A percentile compares a stretch with the other conserved stretches of the same genome.
Conservation (phyloP, 2,113 vertebrate genomes). For the Genyomyrus donnyi region DNA sequence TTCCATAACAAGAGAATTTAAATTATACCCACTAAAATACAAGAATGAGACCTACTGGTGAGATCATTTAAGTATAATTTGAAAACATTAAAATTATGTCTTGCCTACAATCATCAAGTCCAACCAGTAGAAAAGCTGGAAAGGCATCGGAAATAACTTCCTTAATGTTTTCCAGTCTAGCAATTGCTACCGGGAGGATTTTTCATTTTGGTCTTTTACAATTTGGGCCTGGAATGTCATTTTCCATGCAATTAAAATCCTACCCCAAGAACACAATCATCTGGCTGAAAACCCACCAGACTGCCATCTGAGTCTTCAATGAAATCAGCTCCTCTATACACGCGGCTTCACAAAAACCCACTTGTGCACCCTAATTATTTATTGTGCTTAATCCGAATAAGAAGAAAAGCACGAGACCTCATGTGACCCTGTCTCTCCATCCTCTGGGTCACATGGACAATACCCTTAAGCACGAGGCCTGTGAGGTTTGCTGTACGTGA, state of each 20-base stretch:
- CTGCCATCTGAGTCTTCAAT: neutral
- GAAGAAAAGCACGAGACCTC: neutral
- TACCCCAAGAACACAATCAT: neutral
- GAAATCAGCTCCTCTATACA: neutral
- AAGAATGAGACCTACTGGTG: constrained; percentile 2
- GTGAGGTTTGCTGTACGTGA: neutral
- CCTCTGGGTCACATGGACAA: neutral
- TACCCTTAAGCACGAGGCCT: neutral
- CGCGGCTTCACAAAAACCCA: neutral
- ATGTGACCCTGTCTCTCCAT: neutral
- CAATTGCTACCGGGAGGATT: neutral
- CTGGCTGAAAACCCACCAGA: neutral
- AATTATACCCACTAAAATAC: neutral
- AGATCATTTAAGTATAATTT: constrained; percentile 6
- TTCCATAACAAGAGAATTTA: neutral
- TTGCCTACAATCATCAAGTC: neutral
- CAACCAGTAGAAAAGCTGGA: neutral
- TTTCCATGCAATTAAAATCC: constrained; percentile 3
- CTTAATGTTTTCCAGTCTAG: neutral
- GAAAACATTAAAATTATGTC: neutral
- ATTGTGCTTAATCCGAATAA: neutral
- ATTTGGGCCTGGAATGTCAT: neutral
- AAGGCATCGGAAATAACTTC: neutral
- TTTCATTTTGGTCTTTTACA: neutral
- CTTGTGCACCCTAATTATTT: neutral